Evolutionary conservation across 2,113 vertebrate genomes (phyloP), one percentile per base, ranked within the genome.

Genomic region (Apteryx mantelli): DNA sequence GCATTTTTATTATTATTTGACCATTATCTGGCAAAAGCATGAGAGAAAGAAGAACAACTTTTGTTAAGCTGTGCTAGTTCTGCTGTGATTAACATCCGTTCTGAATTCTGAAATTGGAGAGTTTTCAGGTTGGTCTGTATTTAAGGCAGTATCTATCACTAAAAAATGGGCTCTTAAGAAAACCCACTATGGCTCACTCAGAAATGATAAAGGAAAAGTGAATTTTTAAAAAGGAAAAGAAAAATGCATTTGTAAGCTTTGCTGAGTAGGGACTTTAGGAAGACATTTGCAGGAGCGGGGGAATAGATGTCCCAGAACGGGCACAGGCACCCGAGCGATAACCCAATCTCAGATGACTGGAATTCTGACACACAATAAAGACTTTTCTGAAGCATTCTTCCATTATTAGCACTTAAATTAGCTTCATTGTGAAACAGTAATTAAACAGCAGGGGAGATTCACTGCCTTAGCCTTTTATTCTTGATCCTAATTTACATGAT

Each of bases 401-500:
- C 66, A 89, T 85, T 95, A 89, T 95, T 94, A 87, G 77, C 73
- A 81, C 82, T 80, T 87, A 92, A 86, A 94, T 89, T 87, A 93
- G 75, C 70, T 77, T 86, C 84, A 80, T 44, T 91, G 66, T 87
- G 89, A 89, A 95, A 88, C 84, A 95, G 75, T 91, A 97, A 95
- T 96, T 93, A 95, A 93, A 77, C 84, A 89, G 93, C 92, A 92
- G 82, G 91, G 65, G 82, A 95, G 74, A 94, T 58, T 85, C 84
- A 77, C 40, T 87, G 86, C 75, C 79, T 91, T 68, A 91, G 78
- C 78, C 91, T 91, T 96, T 95, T 91, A 95, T 77, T 85, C 74
- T 89, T 88, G 58, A 89, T 60, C 92, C 94, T 89, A 91, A 97
- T 95, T 94, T 96, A 91, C 84, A 92, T 92, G 50, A 96, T 93